Percentiles rank a stretch among this genome's conserved stretches.
Conservation (phyloP, 2,797 vertebrate species). For the Tympanoctomys barrerae region DNA sequence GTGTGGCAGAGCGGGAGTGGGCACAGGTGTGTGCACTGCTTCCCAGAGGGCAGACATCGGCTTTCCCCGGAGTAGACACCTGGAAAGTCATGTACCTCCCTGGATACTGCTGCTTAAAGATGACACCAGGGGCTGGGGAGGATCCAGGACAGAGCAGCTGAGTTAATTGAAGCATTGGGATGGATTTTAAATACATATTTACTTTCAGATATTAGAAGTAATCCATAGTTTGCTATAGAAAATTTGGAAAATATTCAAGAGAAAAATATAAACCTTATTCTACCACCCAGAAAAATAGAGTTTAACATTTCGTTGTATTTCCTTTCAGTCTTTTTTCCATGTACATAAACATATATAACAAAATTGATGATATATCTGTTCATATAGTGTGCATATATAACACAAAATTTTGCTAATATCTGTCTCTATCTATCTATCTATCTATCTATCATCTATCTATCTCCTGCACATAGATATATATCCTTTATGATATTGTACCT, state of each 20-base stretch:
- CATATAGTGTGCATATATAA: too few relatives aligned
- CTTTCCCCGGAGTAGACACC: conserved; percentile 59
- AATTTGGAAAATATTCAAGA: conserved; percentile 68
- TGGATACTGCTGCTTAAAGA: conserved; percentile 56
- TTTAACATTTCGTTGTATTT: conserved; percentile 31
- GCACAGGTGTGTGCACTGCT: not conserved
- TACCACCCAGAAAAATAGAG: not conserved
- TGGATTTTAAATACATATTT: conserved; percentile 34
- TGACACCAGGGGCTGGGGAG: conserved; percentile 45
- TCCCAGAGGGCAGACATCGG: conserved; percentile 7
- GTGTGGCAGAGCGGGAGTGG: not conserved
- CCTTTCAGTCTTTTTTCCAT: conserved; percentile 18
- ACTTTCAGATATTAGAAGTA: conserved; percentile 58
- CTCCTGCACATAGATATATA: not conserved
- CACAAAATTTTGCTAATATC: not conserved
- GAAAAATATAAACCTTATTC: not conserved
- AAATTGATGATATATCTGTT: not conserved
- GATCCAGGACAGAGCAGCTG: conserved; percentile 45
- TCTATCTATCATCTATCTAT: not conserved
- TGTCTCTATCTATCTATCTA: too few relatives aligned
- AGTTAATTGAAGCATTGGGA: conserved; percentile 64
- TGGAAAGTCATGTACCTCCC: conserved; percentile 16
- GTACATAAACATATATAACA: not conserved
- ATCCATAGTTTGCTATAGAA: conserved; percentile 29
- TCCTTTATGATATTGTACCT: not conserved